Evolutionary conservation across 2,797 vertebrate species (phyloP), one percentile per base, ranked within the genome.

Genomic region (Gymnocypris eckloni): DNA sequence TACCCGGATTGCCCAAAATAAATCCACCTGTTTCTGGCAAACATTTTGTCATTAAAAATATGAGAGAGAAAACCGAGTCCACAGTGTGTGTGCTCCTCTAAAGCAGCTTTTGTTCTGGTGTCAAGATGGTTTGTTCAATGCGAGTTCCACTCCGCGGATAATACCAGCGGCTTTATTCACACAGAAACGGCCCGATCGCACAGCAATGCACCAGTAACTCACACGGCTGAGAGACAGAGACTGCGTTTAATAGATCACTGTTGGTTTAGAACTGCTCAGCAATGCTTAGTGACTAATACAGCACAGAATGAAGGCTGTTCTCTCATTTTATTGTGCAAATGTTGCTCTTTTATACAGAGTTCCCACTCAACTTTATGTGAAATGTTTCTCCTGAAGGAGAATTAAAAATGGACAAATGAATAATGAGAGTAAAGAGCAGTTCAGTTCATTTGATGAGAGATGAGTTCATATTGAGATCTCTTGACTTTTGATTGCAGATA

Each of bases 1-100:
- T 95, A 93, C 93, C 94, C 88, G 95, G 94, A 95, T 93, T 93
- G 94, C 95, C 92, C 92, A 95, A 96, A 96, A 95, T 94, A 94
- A 95, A 96, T 96, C 95, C 92, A 92, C 96, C 96, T 97, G 95
- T 97, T 97, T 96, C 95, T 92, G 95, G 95, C 95, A 96, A 96
- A 96, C 95, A 96, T 96, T 96, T 96, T 94, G 92, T 94, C 94
- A 93, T 96, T 96, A 95, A 96, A 95, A 96, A 95, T 95, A 95
- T 93, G 93, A 95, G 92, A 95, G 95, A 95, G 93, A 96, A 96
- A 96, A 96, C 94, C 96, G 93, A 93, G 90, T 93, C 91, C 87
- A 89, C 91, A 92, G 93, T 92, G 92, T 93, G 93, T 92, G 88
- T 92, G 92, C 91, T 92, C 90, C 93, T 94, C 92, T 93, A 95